Conservation (phyloP, 2,113 vertebrate species). For the Neomonachus schauinslandi region DNA sequence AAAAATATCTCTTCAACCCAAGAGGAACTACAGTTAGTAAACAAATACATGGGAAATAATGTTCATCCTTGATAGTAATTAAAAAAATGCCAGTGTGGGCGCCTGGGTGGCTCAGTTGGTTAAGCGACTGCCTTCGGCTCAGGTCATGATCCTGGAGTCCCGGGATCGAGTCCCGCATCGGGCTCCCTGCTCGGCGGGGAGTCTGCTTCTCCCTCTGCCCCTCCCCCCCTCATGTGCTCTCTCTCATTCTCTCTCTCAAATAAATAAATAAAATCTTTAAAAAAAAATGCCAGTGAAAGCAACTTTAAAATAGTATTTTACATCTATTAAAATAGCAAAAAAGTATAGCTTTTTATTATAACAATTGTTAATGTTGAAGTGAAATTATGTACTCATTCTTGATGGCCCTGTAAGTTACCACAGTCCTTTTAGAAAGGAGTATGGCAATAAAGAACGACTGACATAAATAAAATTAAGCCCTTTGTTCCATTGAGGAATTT, state of each 20-base stretch:
- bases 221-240: too few relatives aligned
- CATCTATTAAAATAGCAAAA: not conserved
- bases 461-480: not conserved
- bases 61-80: not conserved
- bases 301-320: slow-evolving; percentile 40
- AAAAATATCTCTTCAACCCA: slow-evolving; percentile 1
- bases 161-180: too few relatives aligned
- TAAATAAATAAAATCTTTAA: too few relatives aligned
- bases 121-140: too few relatives aligned
- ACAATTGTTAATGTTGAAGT: not conserved
- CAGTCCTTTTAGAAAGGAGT: not conserved
- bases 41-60: not conserved
- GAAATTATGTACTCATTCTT: slow-evolving; percentile 43
- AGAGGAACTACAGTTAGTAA: slow-evolving; percentile 34
- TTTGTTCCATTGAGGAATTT: slow-evolving; percentile 12
- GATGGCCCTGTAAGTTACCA: slow-evolving; percentile 8
- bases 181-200: too few relatives aligned
- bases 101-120: too few relatives aligned
- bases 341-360: not conserved
- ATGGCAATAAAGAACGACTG: not conserved
- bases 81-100: not conserved
- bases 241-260: too few relatives aligned
- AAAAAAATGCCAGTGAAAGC: not conserved
- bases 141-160: too few relatives aligned
- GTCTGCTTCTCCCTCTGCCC: too few relatives aligned